Evolutionary conservation across 2,888 invertebrate species (phyloP), one percentile per base, ranked within the genome.

Genomic region (Desoria tigrina): DNA sequence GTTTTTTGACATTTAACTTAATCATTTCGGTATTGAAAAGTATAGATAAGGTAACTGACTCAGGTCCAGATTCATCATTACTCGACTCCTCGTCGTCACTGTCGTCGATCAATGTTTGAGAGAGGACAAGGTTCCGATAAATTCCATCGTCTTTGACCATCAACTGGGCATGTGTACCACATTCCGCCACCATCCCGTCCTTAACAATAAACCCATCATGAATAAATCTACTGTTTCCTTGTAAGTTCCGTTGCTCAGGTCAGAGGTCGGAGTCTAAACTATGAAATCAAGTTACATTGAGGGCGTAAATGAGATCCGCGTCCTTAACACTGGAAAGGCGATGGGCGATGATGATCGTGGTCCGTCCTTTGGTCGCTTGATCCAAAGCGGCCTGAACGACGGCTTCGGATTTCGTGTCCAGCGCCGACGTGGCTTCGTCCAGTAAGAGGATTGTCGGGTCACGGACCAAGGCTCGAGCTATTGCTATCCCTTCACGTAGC

Each of bases 361-460:
- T 79, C 51, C 80, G 69, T 14, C 79, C 79, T 64, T 76, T 63
- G 28, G 78, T 78, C 0, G 83, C 84, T 67, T 81, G 80, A 62
- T 84, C 83, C 18, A 84, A 77, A 18, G 84, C 84, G 16, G 77
- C 77, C 76, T 84, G 84, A 1, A 84, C 84, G 11, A 82, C 74
- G 1, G 79, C 76, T 76, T 85, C 69, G 69, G 75, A 89, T 90
- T 74, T 87, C 86, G 2, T 88, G 86, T 81, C 92, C 90, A 75
- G 90, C 18, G 59, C 50, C 14, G 59, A 61, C 7, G 84, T 84
- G 11, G 82, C 83, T 75, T 84, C 84, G 69, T 84, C 83, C 62
- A 79, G 61, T 1, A 79, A 70, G 2, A 79, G 77, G 49, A 84
- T 81, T 63, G 77, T 78, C 0, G 84, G 83, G 63, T 82, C 78